These are phyloP conservation scores for Muschampia plurimacula DNA, from an alignment of 2,888 invertebrate genomes.

Conservation along the genomic window DNA sequence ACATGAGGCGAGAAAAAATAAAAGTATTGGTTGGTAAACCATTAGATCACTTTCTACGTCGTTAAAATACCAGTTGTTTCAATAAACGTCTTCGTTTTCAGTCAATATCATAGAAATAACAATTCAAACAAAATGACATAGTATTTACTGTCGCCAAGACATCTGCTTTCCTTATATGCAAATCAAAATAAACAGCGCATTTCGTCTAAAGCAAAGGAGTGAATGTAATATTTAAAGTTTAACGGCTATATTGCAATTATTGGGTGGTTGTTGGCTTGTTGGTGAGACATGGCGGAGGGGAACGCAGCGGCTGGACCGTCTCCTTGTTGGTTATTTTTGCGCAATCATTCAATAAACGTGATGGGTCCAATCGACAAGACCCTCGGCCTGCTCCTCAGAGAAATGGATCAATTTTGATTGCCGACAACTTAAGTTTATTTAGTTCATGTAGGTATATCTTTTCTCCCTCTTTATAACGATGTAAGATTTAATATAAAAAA, in stretches of 20 bases:
- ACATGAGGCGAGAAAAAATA: neutral
- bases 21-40: neutral
- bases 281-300: conserved; percentile 63
- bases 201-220: conserved; percentile 46
- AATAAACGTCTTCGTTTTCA: conserved; percentile 3
- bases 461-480: conserved; percentile 19
- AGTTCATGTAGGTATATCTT: conserved; percentile 12
- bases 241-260: conserved; percentile 68
- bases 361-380: conserved; percentile 81
- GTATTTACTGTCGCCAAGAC: neutral
- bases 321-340: conserved; percentile 74
- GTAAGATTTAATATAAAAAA: conserved; percentile 12
- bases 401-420: conserved; percentile 70
- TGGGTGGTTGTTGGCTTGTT: conserved; percentile 60
- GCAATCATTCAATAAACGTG: conserved; percentile 85
- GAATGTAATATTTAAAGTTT: conserved; percentile 64
- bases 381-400: conserved; percentile 75
- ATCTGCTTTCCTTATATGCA: conserved; percentile 44
- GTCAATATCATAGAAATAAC: conserved; percentile 1
- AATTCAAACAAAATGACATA: neutral
- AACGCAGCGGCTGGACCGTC: conserved; percentile 56
- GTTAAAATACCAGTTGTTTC: conserved; percentile 11
- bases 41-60: conserved; percentile 13
- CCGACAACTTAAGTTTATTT: conserved; percentile 38
- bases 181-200: conserved; percentile 41